Percentiles rank a stretch among this genome's conserved stretches.
Evolutionary conservation across 2,888 invertebrate species (phyloP).

Genomic region (Mesorhabditis sp.): DNA sequence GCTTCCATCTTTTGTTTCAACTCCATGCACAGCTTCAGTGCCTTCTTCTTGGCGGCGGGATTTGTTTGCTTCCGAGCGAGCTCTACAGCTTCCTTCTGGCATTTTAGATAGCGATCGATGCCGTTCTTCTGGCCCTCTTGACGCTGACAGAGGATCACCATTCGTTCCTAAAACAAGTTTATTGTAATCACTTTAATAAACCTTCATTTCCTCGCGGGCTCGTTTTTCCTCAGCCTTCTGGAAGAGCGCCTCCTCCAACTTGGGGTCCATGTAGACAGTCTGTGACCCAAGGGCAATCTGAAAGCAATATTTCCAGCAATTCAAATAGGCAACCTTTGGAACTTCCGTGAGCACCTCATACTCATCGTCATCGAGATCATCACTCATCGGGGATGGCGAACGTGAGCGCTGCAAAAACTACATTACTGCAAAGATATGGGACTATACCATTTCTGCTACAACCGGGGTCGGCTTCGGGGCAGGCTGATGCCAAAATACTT

Average conservation of each 20-base stretch:
- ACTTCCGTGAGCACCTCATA: too few relatives aligned
- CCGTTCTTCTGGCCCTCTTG: conserved; percentile 72
- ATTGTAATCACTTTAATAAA: too few relatives aligned
- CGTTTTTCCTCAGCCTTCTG: conserved; percentile 14
- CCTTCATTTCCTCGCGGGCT: background rate
- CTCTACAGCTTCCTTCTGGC: conserved; percentile 69
- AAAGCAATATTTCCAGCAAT: too few relatives aligned
- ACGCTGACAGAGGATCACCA: conserved; percentile 64
- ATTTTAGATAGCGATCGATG: conserved; percentile 64
- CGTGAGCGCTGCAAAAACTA: too few relatives aligned
- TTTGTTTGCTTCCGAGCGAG: background rate
- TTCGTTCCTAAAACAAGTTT: background rate
- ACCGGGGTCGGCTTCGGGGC: too few relatives aligned
- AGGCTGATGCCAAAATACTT: conserved; percentile 65
- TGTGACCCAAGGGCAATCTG: conserved; percentile 13
- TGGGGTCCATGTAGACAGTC: conserved; percentile 27
- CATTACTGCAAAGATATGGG: too few relatives aligned
- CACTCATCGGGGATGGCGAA: too few relatives aligned
- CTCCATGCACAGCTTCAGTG: conserved; percentile 69
- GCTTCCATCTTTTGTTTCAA: conserved; percentile 71
- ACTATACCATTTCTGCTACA: too few relatives aligned
- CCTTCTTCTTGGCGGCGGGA: conserved; percentile 17
- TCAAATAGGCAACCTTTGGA: too few relatives aligned
- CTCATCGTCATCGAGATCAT: too few relatives aligned
- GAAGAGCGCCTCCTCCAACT: conserved; percentile 16